Base-by-base conservation (phyloP, 2,888 invertebrate genomes). In the Catocala sponsa region DNA sequence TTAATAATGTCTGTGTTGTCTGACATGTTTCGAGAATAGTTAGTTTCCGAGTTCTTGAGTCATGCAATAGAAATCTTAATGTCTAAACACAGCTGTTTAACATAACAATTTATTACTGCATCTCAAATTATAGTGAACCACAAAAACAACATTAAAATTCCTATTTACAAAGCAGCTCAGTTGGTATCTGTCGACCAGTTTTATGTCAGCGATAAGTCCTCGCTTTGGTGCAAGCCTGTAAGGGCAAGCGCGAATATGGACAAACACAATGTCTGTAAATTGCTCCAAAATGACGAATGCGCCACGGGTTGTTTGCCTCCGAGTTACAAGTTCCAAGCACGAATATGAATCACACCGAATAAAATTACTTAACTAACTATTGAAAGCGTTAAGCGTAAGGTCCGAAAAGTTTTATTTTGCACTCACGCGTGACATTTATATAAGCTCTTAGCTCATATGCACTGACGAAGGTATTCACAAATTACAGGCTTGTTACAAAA, bases 231-330 rank as follows among this genome's bases (percentile, higher is more conserved):
- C 70, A 65, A 74, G 76, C 73, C 56, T 57, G 68, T 76, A 80
- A 78, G 80, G 77, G 77, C 80, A 70, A 49, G 61, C 38, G 66
- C 84, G 68, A 81, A 83, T 83, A 86, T 76, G 85, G 84, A 59
- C 63, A 66, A 72, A 70, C 79, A 87, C 87, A 87, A 87, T 86
- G 78, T 78, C 62, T 77, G 79, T 80, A 82, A 77, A 85, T 83
- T 82, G 80, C 76, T 72, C 65, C 69, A 68, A 78, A 70, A 74
- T 82, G 82, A 85, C 78, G 78, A 84, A 83, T 82, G 78, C 66
- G 61, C 70, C 54, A 55, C 69, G 59, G 57, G 48, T 55, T 61
- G 73, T 59, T 65, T 54, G 49, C 63, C 72, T 41, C 44, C n/a
- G 7, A 35, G 42, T n/a, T 42, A 42, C 42, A 32, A 12, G 59